These are phyloP conservation scores for Aethes cnicana DNA, from an alignment of 2,888 invertebrate species.

Conservation along the genomic window DNA sequence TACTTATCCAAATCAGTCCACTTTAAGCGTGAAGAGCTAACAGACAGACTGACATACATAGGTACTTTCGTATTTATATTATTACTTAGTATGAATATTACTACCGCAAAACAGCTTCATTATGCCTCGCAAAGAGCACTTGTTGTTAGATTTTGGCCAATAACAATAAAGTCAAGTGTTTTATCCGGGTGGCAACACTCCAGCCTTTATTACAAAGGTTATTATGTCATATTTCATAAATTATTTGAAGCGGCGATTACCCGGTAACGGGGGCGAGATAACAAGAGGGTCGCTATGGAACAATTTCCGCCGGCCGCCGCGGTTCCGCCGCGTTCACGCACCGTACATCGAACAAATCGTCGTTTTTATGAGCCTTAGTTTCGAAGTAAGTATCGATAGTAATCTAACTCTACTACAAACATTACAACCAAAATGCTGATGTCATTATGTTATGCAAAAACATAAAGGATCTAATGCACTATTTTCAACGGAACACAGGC, in stretches of 20 bases:
- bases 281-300: slow-evolving; percentile 44
- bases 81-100: too few species aligned
- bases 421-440: too few species aligned
- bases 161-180: slow-evolving; percentile 62
- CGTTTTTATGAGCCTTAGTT: not conserved
- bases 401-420: too few species aligned
- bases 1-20: too few species aligned
- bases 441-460: too few species aligned
- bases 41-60: too few species aligned
- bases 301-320: slow-evolving; percentile 38
- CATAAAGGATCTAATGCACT: too few species aligned
- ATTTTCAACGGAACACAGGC: too few species aligned
- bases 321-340: slow-evolving; percentile 11
- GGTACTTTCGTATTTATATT: too few species aligned
- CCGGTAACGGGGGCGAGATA: slow-evolving; percentile 54
- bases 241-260: slow-evolving; percentile 68
- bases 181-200: slow-evolving; percentile 51
- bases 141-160: slow-evolving; percentile 46
- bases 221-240: slow-evolving; percentile 75
- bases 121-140: slow-evolving; percentile 16
- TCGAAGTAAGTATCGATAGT: too few species aligned
- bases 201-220: slow-evolving; percentile 69
- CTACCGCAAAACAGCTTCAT: slow-evolving; percentile 1
- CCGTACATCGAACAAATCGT: not conserved
- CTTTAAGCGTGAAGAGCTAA: too few species aligned